Base-by-base conservation (phyloP, 2,888 invertebrate species). In the Plagodis dolabraria region DNA sequence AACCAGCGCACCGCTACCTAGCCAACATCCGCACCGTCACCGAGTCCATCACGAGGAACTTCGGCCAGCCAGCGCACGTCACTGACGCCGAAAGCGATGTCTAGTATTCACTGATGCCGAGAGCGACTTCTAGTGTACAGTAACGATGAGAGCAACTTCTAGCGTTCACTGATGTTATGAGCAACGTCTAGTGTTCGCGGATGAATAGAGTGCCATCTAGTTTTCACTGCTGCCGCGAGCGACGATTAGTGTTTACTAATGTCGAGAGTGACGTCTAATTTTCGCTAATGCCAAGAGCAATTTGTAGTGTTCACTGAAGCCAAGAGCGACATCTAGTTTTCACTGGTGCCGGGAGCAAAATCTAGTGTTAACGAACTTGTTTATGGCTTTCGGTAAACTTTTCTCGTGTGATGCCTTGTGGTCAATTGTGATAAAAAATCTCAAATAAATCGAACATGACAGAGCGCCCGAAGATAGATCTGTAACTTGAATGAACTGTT, bases 1-100 rank as follows among this genome's bases (percentile, higher is more conserved):
- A 95, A 76, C 93, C 93, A 9, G 92, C 93, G 53, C 95, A 95
- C 76, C 90, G 95, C 66, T 95, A 96, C 84, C 88, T 96, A 50
- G 96, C 95, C 45, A 96, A 96, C 82, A 95, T 96, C 69, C 94
- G 96, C 68, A 95, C 95, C 54, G 95, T 96, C 91, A 96, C 95
- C 80, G 96, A 96, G 78, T 96, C 95, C 75, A 96, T 96, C 65
- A 96, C 96, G 5, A 90, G 95, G 68, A 96, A 96, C 85, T 96
- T 96, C 87, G 96, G 96, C 53, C 95, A 95, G 79, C 94, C 95
- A 49, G 86, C 92, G 22, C 93, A 94, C 76, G 94, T 95, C 77
- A 95, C 95, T 8, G 95, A 95, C 82, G 94, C 92, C 51, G 95
- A 95, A 75, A 95, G 95, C 85, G 95, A 95, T 79, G 94, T 94